Evolutionary conservation across 2,888 invertebrate genomes (phyloP), one percentile per base, ranked within the genome.

Genomic region (Noctuana brunneofusca): DNA sequence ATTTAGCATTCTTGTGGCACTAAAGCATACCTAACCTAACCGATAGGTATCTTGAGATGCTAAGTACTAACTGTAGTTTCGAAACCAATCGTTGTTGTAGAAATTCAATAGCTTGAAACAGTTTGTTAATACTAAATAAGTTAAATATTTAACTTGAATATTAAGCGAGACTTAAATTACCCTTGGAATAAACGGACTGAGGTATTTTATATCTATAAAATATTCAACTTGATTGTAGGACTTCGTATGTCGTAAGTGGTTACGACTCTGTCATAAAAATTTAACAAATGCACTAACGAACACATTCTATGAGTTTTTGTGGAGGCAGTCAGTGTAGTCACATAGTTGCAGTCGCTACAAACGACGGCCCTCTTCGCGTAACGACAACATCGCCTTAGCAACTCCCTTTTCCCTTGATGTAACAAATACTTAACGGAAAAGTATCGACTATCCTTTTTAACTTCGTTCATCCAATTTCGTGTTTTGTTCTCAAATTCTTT

Each of bases 351-450:
- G 32, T 30, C 35, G 41, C 12, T 43, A 27, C 9, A 49, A 62
- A 38, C 16, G 49, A 50, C 8, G 50, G 20, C 62, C 55, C 55
- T 41, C 35, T 38, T 50, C 49, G 50, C 49, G 41, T 30, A 56
- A 41, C 49, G 14, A 18, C 62, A 30, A 1, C 20, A 50, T 38
- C 56, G 41, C 62, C 62, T 14, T 55, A 30, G 62, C 62, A 63
- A 63, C 62, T 38, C 60, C 62, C 62, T 41, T 27, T 56, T 38
- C 60, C 62, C 62, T 41, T 27, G 46, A 20, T 38, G 62, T 62
- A 62, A 62, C 38, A 56, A 56, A 63, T 50, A 56, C 50, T 12
- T 50, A 18, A 24, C 27, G 50, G 35, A 6, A 49, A 56, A 62
- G 62, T 50, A 41, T 63, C 56, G 18, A 56, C 41, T 63, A 38